phyloP scores from a whole-genome alignment of 2,113 vertebrate species.

The Seriola rivoliana region DNA sequence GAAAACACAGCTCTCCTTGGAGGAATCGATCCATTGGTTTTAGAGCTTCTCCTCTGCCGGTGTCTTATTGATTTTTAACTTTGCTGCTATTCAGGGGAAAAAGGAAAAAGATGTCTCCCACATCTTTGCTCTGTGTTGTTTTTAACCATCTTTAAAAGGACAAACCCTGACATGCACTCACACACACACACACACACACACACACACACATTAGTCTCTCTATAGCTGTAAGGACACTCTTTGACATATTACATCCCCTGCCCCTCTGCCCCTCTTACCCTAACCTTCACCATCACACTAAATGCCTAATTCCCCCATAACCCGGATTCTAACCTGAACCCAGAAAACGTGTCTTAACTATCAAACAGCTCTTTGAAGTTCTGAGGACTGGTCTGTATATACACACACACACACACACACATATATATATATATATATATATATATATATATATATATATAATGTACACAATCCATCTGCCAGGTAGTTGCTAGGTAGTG shows the following conservation, averaged over 20 bases:
- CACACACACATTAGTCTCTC: background rate
- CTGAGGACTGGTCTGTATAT: background rate
- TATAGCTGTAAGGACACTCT: background rate
- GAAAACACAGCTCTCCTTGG: conserved; percentile 24
- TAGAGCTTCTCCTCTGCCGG: conserved; percentile 54
- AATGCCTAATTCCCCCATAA: background rate
- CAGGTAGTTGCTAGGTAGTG: conserved; percentile 50
- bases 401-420: background rate
- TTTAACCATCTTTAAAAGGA: conserved; percentile 34
- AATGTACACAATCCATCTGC: background rate
- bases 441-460: background rate
- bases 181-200: conserved; percentile 11
- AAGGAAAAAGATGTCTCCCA: conserved; percentile 44
- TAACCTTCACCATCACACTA: conserved; percentile 1
- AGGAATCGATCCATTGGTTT: conserved; percentile 52
- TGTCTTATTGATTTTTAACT: conserved; percentile 68
- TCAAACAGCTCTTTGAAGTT: too few species aligned
- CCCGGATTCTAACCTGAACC: too few species aligned
- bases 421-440: background rate
- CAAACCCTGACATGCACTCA: background rate
- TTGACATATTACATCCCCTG: background rate
- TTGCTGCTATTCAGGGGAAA: conserved; percentile 57
- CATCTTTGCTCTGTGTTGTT: conserved; percentile 41
- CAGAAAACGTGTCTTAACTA: background rate
- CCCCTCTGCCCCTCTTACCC: background rate